These are phyloP conservation scores for Coendou prehensilis DNA, from an alignment of 2,797 vertebrate species.

Conservation along the genomic window DNA sequence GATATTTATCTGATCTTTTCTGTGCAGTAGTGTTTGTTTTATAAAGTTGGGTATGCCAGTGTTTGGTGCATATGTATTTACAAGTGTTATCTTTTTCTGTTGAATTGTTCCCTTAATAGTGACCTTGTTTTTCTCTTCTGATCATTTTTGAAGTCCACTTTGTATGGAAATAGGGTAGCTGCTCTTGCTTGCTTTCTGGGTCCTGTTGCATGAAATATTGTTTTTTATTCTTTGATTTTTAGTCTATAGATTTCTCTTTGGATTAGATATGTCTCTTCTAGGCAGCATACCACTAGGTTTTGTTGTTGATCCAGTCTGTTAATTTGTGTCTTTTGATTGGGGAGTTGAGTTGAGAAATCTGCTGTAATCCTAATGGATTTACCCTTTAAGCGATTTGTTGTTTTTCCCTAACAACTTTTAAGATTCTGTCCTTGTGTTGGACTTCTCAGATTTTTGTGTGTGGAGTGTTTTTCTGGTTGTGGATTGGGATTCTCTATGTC, in stretches of 20 bases:
- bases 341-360: too few species aligned
- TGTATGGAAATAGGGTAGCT: background rate
- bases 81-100: background rate
- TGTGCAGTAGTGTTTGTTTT: too few species aligned
- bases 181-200: background rate
- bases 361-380: too few species aligned
- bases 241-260: background rate
- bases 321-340: background rate
- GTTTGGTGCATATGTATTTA: background rate
- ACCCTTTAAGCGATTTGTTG: too few species aligned
- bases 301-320: background rate
- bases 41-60: background rate
- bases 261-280: background rate
- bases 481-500: too few species aligned
- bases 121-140: background rate
- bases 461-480: too few species aligned
- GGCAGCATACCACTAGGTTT: background rate
- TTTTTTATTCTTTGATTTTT: background rate
- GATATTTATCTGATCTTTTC: background rate
- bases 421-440: too few species aligned
- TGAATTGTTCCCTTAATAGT: background rate
- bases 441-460: too few species aligned
- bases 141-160: background rate
- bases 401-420: too few species aligned
- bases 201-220: background rate